Evolutionary conservation across 2,888 invertebrate species (phyloP), one percentile per base, ranked within the genome.

Genomic region (Lithophane semibrunnea): DNA sequence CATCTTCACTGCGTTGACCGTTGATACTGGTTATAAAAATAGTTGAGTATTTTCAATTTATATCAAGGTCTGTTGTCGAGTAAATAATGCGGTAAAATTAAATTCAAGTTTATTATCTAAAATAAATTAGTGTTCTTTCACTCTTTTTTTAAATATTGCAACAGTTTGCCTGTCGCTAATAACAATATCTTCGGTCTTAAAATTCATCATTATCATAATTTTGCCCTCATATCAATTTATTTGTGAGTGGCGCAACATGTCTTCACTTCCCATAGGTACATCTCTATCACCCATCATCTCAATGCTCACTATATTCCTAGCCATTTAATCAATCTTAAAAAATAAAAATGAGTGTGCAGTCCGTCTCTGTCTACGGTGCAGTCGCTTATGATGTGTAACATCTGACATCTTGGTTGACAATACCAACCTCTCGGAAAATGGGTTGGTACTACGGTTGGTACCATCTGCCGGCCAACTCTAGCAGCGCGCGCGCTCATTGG

Each of bases 11-110:
- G 82, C 84, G 88, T 87, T 91, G 88, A 90, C 87, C 83, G 82
- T 85, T 89, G 90, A 89, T 92, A 90, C 90, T 91, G 88, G 74
- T n/a, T n/a, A 86, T 92, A 90, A 90, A 91, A 91, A 91, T 89
- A 92, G 87, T 85, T 75, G 77, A 86, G 81, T 86, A 85, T 88
- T 90, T 89, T 82, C 88, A 88, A 88, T 88, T 82, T 84, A 66
- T 82, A 85, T 89, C 91, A 93, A 92, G 92, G 92, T 85, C 89
- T 88, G 76, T 86, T 81, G 77, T 86, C 79, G 86, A 82, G 86
- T 88, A 86, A 87, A 73, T 85, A 83, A 80, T 86, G 86, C 85
- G 85, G 86, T 90, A 83, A 89, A 90, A 87, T 87, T 88, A 86
- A 84, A 82, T 65, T 79, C 72, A 80, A 73, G 47, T 65, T 68